Percentiles rank a stretch among this genome's conserved stretches.
Conservation (phyloP, 35 echinoderm and acorn worm species). For the Heliocidaris tuberculata region DNA sequence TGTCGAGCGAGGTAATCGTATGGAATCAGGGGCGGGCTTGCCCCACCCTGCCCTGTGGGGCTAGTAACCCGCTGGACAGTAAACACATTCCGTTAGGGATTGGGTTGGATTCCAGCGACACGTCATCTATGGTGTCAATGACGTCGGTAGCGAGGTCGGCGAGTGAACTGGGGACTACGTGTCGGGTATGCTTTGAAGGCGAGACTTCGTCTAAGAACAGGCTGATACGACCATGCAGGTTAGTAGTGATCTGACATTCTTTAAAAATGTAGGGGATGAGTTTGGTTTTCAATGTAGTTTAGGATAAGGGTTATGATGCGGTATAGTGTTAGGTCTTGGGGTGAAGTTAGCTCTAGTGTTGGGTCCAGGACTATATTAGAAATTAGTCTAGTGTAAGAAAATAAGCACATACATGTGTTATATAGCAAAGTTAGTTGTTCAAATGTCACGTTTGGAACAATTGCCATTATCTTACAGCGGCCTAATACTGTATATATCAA, state of each 20-base stretch:
- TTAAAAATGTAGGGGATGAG: not conserved
- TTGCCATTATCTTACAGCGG: too few relatives aligned
- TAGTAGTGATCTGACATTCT: not conserved
- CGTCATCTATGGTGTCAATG: slow-evolving; percentile 76
- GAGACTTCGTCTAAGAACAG: slow-evolving; percentile 91
- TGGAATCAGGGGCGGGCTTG: slow-evolving; percentile 51
- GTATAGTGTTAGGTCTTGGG: too few relatives aligned
- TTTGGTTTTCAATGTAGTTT: not conserved
- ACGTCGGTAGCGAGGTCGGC: slow-evolving; percentile 86
- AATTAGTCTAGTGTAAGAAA: too few relatives aligned
- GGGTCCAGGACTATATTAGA: too few relatives aligned
- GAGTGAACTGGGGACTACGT: slow-evolving; percentile 83
- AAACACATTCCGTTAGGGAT: slow-evolving; percentile 49
- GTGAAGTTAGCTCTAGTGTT: too few relatives aligned
- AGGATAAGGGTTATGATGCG: too few relatives aligned
- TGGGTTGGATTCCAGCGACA: slow-evolving; percentile 78
- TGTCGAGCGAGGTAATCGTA: slow-evolving; percentile 81
- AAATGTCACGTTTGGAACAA: too few relatives aligned
- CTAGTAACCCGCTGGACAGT: not conserved
- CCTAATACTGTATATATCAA: too few relatives aligned
- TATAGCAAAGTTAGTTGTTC: too few relatives aligned
- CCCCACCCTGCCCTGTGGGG: not conserved
- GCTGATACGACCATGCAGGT: slow-evolving; percentile 91
- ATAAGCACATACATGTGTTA: too few relatives aligned
- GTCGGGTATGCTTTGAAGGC: slow-evolving; percentile 92